Conservation (phyloP, 2,797 vertebrate genomes). For the Hyperoplus lanceolatus region DNA sequence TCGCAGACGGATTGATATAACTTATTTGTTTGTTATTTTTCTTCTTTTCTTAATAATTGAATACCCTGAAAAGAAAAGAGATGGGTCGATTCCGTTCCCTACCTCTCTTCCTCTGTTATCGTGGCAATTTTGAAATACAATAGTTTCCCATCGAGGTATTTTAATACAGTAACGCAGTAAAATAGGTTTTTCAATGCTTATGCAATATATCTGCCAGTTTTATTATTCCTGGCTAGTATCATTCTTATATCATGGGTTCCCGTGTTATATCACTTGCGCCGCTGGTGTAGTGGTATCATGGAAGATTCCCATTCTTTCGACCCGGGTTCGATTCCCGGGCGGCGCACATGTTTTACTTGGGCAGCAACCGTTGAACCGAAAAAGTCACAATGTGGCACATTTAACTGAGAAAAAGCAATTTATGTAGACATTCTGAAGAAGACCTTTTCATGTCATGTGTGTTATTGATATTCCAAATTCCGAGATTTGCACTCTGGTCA, state of each 20-base stretch:
- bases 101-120: background rate
- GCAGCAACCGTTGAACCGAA: background rate
- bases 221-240: no score
- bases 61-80: no score
- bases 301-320: slow-evolving; percentile 99
- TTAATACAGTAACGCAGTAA: no score
- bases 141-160: no score
- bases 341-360: slow-evolving; percentile 80
- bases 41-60: no score
- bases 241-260: no score
- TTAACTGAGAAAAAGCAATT: background rate
- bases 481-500: background rate
- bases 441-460: fast-evolving
- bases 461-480: slow-evolving; percentile 5
- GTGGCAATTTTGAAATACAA: background rate
- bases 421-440: fast-evolving
- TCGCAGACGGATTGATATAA: no score
- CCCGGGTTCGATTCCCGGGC: slow-evolving; percentile 99
- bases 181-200: no score
- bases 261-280: no score
- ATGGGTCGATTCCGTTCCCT: background rate
- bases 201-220: no score
- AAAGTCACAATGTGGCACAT: background rate
- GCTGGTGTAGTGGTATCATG: slow-evolving; percentile 99
- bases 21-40: no score